Evolutionary conservation across 2,797 vertebrate species (phyloP).

Genomic region (Notolabrus celidotus): DNA sequence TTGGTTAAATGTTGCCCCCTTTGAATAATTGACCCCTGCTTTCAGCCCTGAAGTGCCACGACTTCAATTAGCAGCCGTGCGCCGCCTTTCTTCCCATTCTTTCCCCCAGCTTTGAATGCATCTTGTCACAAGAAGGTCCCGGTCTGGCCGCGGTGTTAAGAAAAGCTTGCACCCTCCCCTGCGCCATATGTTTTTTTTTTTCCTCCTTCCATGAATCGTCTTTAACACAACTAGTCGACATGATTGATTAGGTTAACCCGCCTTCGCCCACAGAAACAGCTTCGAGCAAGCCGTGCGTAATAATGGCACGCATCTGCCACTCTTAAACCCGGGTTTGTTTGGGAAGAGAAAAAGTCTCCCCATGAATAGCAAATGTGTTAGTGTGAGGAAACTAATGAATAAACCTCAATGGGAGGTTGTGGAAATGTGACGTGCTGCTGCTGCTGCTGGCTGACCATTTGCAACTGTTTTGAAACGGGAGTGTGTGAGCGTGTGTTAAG

Average conservation of each 20-base stretch:
- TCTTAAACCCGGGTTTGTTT: conserved; percentile 76
- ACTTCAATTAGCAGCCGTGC: conserved; percentile 84
- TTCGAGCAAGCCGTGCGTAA: conserved; percentile 77
- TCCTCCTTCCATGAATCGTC: conserved; percentile 74
- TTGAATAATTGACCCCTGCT: conserved; percentile 64
- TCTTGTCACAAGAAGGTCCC: conserved; percentile 82
- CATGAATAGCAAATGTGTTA: conserved; percentile 86
- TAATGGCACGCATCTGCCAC: conserved; percentile 87
- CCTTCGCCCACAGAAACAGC: conserved; percentile 83
- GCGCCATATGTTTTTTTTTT: conserved; percentile 87
- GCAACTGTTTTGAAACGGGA: conserved; percentile 50
- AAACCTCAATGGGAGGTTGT: conserved; percentile 82
- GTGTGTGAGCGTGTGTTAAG: conserved; percentile 41
- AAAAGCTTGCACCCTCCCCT: conserved; percentile 76
- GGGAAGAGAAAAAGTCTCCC: conserved; percentile 58
- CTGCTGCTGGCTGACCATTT: conserved; percentile 75
- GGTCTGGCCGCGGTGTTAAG: conserved; percentile 69
- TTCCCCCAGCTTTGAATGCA: conserved; percentile 63
- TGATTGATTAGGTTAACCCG: conserved; percentile 90
- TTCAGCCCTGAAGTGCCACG: conserved; percentile 67
- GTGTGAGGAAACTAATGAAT: conserved; percentile 87
- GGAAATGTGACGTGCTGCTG: conserved; percentile 72
- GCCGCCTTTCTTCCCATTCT: conserved; percentile 68
- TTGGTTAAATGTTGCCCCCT: conserved; percentile 50
- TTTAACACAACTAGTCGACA: conserved; percentile 84